Evolutionary conservation across 1,140 invertebrate genomes (phyloP), one percentile per base, ranked within the genome.

Genomic region (Meloidogyne hapla): DNA sequence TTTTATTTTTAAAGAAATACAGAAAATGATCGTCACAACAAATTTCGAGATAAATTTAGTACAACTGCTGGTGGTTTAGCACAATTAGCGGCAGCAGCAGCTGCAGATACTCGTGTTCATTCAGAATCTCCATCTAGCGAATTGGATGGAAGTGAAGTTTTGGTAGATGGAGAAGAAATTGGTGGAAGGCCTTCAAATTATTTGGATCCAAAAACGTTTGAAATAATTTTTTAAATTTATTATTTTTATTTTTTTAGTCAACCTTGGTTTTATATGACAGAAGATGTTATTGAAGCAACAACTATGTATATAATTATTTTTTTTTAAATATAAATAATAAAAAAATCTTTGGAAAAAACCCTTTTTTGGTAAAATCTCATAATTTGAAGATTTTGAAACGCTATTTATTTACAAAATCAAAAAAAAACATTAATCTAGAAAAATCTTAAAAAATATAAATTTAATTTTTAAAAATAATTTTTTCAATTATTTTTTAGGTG

Each of bases 251-350:
- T 21, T 83, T 84, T 64, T 80, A 94, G 93, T 81, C 91, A 93
- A 88, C 92, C 94, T 28, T 94, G 86, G 84, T 87, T 82, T 65
- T 86, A 86, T 61, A 91, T 98, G 83, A 96, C 94, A 3, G 90
- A 92, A 42, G 94, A 95, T 87, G 94, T 98, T 2, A 93, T 98
- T 4, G 94, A 96, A 87, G 95, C 95, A 38, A 96, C 95, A 2
- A 94, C 93, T 85, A 93, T 94, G 83, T 56, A n/a, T 15, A 1
- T 56, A n/a, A n/a, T n/a, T 56, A n/a, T n/a, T 56, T 56, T 21
- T n/a, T n/a, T n/a, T 56, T 56, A 56, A 56, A n/a, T n/a, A n/a
- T n/a, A n/a, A n/a, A n/a, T n/a, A n/a, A n/a, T n/a, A n/a, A n/a
- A n/a, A n/a, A n/a, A n/a, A n/a, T n/a, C n/a, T n/a, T n/a, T n/a